Evolutionary conservation across 2,888 invertebrate species (phyloP).

Genomic region (Meganola albula): DNA sequence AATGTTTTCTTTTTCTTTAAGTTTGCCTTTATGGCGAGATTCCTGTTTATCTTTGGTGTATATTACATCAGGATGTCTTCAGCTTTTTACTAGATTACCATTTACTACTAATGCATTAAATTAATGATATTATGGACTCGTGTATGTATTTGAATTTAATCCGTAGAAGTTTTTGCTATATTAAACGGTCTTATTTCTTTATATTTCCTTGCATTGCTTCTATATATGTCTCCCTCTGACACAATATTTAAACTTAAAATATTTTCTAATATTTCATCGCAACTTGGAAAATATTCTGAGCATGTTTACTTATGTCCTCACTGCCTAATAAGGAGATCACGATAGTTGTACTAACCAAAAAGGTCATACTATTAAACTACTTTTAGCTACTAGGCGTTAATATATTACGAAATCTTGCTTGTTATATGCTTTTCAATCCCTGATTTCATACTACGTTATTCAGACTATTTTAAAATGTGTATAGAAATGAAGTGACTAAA

Average conservation of each 20-base stretch:
- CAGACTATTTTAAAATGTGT: too few relatives aligned
- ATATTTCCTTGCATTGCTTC: too few relatives aligned
- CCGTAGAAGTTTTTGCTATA: too few relatives aligned
- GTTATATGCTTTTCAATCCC: too few relatives aligned
- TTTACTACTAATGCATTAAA: too few relatives aligned
- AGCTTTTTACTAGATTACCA: slow-evolving; percentile 5
- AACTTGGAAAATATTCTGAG: slow-evolving; percentile 30
- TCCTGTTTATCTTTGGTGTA: slow-evolving; percentile 9
- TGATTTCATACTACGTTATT: too few relatives aligned
- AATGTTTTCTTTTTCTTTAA: slow-evolving; percentile 17
- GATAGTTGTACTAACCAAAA: slow-evolving; percentile 50
- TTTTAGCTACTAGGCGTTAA: slow-evolving; percentile 51
- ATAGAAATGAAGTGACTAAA: too few relatives aligned
- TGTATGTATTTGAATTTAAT: too few relatives aligned
- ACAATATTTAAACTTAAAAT: too few relatives aligned
- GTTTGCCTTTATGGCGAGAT: slow-evolving; percentile 9
- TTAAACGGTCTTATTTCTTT: too few relatives aligned
- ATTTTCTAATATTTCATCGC: slow-evolving; percentile 20
- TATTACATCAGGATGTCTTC: slow-evolving; percentile 6
- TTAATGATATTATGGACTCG: too few relatives aligned
- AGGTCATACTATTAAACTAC: slow-evolving; percentile 38
- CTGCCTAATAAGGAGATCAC: slow-evolving; percentile 66
- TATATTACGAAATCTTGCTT: slow-evolving; percentile 36
- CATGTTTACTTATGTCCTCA: slow-evolving; percentile 32
- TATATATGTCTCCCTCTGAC: too few relatives aligned